These are phyloP conservation scores for Ophion ellenae DNA, from an alignment of 2,888 invertebrate genomes.

Conservation along the genomic window DNA sequence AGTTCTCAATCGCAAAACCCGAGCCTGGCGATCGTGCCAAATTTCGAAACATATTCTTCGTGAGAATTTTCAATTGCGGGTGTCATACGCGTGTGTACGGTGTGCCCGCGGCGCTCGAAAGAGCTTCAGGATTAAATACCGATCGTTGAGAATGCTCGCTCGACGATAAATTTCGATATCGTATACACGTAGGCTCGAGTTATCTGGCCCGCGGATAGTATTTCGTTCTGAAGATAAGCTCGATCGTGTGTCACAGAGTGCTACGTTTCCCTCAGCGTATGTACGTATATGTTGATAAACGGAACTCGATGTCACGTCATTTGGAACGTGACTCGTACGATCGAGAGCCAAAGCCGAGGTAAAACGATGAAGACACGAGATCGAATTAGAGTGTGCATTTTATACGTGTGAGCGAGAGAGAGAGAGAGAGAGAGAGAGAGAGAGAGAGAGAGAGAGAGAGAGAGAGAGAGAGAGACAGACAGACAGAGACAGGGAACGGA, in stretches of 20 bases:
- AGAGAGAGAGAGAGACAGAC: too few species aligned
- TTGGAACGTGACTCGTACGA: conserved; percentile 53
- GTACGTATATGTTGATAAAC: not conserved
- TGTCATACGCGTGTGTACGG: too few species aligned
- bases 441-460: not conserved
- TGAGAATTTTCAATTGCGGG: too few species aligned
- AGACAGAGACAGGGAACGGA: too few species aligned
- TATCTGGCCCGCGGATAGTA: conserved; percentile 26
- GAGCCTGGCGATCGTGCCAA: too few species aligned
- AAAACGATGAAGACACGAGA: conserved; percentile 35
- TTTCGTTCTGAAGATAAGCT: conserved; percentile 43
- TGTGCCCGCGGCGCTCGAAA: too few species aligned
- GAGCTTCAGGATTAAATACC: not conserved
- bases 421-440: conserved; percentile 38
- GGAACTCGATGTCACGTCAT: conserved; percentile 27
- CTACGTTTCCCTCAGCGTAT: not conserved
- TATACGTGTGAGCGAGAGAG: conserved; percentile 17
- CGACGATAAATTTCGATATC: conserved; percentile 49
- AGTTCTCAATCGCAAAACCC: too few species aligned
- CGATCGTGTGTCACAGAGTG: conserved; percentile 13
- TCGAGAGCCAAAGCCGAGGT: conserved; percentile 26
- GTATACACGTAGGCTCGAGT: not conserved
- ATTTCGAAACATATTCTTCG: too few species aligned
- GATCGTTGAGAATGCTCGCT: conserved; percentile 20
- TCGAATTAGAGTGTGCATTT: conserved; percentile 52